phyloP scores from a whole-genome alignment of 2,888 invertebrate genomes.

The Boloria selene region DNA sequence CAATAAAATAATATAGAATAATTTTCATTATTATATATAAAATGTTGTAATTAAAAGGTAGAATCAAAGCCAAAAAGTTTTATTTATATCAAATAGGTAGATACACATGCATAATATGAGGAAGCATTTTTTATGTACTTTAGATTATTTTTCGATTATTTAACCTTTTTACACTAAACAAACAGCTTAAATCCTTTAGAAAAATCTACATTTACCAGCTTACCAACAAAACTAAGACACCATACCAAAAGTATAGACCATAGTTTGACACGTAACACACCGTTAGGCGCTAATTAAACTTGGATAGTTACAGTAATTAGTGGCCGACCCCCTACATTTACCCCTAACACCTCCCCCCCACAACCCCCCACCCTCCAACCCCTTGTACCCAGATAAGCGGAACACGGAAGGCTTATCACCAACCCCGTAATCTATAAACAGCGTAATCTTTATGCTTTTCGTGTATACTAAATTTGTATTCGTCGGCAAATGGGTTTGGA shows the following conservation, averaged over 20 bases:
- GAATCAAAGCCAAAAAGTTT: too few species aligned
- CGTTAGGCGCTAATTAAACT: slow-evolving; percentile 34
- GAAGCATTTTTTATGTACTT: too few species aligned
- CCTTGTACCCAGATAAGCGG: slow-evolving; percentile 30
- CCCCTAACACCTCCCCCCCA: not conserved
- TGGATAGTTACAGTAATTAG: slow-evolving; percentile 38
- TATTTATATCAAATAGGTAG: too few species aligned
- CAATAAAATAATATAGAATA: too few species aligned
- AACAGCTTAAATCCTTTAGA: too few species aligned
- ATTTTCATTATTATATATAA: too few species aligned
- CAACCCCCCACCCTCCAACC: not conserved
- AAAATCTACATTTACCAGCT: not conserved
- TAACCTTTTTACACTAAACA: too few species aligned
- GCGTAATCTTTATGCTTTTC: slow-evolving; percentile 34
- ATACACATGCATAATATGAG: too few species aligned
- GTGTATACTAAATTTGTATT: slow-evolving; percentile 29
- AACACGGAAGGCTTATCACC: slow-evolving; percentile 40
- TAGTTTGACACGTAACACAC: slow-evolving; percentile 24
- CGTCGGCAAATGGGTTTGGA: slow-evolving; percentile 6
- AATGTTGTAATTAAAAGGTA: too few species aligned
- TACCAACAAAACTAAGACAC: slow-evolving; percentile 15
- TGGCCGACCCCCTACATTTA: slow-evolving; percentile 3
- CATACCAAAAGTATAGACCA: slow-evolving; percentile 17
- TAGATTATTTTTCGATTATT: too few species aligned
- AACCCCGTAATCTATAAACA: slow-evolving; percentile 29